Conservation (phyloP, 1,140 invertebrate genomes). For the Leucophenga varia region DNA sequence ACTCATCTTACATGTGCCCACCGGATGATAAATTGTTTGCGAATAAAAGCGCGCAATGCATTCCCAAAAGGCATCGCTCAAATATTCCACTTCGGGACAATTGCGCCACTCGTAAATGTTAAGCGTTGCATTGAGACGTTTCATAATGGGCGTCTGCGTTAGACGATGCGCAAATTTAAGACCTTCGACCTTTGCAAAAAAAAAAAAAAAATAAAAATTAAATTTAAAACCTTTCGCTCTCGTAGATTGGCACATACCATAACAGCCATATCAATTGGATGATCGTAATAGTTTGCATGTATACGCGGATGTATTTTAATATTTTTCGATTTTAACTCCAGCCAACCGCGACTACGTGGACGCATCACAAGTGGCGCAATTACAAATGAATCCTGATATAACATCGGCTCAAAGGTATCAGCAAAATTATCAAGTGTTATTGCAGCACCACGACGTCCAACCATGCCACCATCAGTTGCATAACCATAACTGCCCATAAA, state of each 20-base stretch:
- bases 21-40: conserved; percentile 69
- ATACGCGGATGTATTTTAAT: conserved; percentile 74
- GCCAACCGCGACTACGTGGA: conserved; percentile 70
- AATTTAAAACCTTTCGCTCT: too few relatives aligned
- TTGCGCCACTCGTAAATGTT: conserved; percentile 65
- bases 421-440: conserved; percentile 68
- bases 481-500: conserved; percentile 71
- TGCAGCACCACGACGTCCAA: conserved; percentile 67
- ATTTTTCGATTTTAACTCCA: conserved; percentile 67
- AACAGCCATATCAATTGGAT: conserved; percentile 69
- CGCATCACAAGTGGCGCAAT: conserved; percentile 68
- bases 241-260: conserved; percentile 59
- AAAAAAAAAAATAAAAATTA: too few relatives aligned
- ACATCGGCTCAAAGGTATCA: conserved; percentile 66
- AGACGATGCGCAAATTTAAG: conserved; percentile 68
- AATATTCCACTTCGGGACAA: conserved; percentile 58
- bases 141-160: conserved; percentile 66
- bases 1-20: conserved; percentile 69
- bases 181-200: conserved; percentile 65
- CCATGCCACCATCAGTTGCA: conserved; percentile 74
- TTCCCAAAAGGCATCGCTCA: conserved; percentile 66
- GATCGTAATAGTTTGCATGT: conserved; percentile 76
- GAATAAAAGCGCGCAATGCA: conserved; percentile 71
- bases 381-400: conserved; percentile 68
- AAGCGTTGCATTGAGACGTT: conserved; percentile 63